Evolutionary conservation across 2,797 vertebrate genomes (phyloP).

Genomic region (Babyrousa celebensis): DNA sequence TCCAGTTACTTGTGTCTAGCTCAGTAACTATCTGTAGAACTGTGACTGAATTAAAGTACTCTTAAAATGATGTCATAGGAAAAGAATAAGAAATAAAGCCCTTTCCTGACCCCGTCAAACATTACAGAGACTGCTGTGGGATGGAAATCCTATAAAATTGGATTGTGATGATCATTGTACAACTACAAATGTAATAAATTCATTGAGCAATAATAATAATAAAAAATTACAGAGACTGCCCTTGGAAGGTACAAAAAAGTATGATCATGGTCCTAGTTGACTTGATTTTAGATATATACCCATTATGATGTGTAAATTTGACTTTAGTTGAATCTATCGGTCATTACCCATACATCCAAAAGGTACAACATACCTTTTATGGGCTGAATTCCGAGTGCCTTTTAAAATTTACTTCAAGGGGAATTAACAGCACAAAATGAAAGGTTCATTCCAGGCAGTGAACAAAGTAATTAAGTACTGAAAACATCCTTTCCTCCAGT

Average conservation of each 20-base stretch:
- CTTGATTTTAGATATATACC: slow-evolving; percentile 71
- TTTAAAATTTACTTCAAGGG: slow-evolving; percentile 53
- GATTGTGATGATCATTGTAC: too few relatives aligned
- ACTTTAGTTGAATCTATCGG: slow-evolving; percentile 65
- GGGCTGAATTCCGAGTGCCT: not conserved
- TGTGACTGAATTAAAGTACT: slow-evolving; percentile 60
- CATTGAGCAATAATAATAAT: too few relatives aligned
- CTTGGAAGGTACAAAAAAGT: not conserved
- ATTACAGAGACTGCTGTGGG: not conserved
- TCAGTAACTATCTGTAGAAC: slow-evolving; percentile 52
- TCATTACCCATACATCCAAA: slow-evolving; percentile 64
- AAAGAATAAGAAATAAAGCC: not conserved
- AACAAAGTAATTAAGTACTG: not conserved
- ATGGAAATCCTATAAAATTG: too few relatives aligned
- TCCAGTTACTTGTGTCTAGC: slow-evolving; percentile 37
- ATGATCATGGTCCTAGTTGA: not conserved
- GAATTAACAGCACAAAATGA: slow-evolving; percentile 31
- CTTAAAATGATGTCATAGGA: slow-evolving; percentile 67
- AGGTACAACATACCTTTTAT: not conserved
- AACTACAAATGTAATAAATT: too few relatives aligned
- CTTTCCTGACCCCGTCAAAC: slow-evolving; percentile 66
- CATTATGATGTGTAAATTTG: slow-evolving; percentile 51
- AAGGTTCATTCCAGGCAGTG: slow-evolving; percentile 26
- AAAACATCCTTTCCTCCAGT: slow-evolving; percentile 51
- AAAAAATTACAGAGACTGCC: slow-evolving; percentile 15